phyloP scores from a whole-genome alignment of 2,888 invertebrate species.

The Leucophora obtusa region DNA sequence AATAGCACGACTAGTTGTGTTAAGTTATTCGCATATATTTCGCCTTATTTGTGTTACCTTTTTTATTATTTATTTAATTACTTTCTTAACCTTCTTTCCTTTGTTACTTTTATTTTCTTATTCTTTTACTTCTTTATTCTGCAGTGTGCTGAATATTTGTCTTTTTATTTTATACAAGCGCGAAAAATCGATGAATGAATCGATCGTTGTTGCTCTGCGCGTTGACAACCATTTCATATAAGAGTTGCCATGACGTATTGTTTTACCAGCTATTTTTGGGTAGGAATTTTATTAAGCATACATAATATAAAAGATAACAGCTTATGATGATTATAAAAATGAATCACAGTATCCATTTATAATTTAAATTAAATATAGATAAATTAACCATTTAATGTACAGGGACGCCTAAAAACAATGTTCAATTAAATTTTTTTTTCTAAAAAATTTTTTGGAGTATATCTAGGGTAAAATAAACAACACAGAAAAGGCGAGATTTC shows the following conservation, averaged over 20 bases:
- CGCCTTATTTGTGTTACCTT: slow-evolving; percentile 34
- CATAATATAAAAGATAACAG: slow-evolving; percentile 4
- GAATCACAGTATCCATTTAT: background rate
- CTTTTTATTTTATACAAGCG: slow-evolving; percentile 62
- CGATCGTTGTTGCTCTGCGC: slow-evolving; percentile 71
- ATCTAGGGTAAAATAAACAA: too few relatives aligned
- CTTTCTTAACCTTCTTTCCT: slow-evolving; percentile 17
- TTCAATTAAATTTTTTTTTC: too few relatives aligned
- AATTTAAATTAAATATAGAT: too few relatives aligned
- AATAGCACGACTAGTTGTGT: slow-evolving; percentile 63
- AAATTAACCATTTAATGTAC: too few relatives aligned
- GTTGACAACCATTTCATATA: slow-evolving; percentile 34
- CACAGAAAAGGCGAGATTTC: too few relatives aligned
- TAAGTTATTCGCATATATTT: slow-evolving; percentile 32
- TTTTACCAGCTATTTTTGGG: background rate
- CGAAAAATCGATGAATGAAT: slow-evolving; percentile 79
- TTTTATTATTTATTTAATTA: background rate
- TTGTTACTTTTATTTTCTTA: slow-evolving; percentile 27
- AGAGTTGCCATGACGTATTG: slow-evolving; percentile 58
- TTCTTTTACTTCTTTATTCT: slow-evolving; percentile 20
- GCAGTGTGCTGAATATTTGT: slow-evolving; percentile 1
- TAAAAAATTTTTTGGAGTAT: too few relatives aligned
- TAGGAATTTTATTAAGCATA: background rate
- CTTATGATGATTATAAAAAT: background rate
- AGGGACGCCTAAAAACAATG: too few relatives aligned